Evolutionary conservation across 2,113 vertebrate species (phyloP).

Genomic region (Sigmodon hispidus): DNA sequence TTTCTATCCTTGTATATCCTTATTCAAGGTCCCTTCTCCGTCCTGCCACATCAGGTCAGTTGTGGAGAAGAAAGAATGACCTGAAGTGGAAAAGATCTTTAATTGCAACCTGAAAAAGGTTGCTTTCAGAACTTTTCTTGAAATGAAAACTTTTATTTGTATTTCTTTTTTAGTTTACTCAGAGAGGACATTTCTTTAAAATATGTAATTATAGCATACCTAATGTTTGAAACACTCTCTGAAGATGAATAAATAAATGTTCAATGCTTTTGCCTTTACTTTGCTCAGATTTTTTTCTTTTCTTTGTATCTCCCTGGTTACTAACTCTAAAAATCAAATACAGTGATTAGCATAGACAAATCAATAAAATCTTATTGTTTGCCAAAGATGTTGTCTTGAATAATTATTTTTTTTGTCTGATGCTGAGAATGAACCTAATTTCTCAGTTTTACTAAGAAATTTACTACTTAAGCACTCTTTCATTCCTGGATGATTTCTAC

Average conservation of each 20-base stretch:
- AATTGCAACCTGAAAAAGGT: neutral
- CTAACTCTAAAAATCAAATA: neutral
- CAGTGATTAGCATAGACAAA: neutral
- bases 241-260: neutral
- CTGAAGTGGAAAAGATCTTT: conserved; percentile 8
- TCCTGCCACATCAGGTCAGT: no score
- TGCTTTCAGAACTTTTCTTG: neutral
- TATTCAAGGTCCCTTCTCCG: no score
- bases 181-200: neutral
- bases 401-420: neutral
- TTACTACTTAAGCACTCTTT: neutral
- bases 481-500: neutral
- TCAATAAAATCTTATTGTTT: neutral
- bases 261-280: neutral
- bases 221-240: neutral
- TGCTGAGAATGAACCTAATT: neutral
- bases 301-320: neutral
- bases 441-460: neutral
- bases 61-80: no score
- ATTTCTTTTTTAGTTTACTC: neutral
- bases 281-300: neutral
- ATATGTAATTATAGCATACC: neutral
- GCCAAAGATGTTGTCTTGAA: neutral
- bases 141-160: neutral
- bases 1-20: no score